Evolutionary conservation across 1,140 invertebrate species (phyloP).

Genomic region (Propsilocerus akamusi): DNA sequence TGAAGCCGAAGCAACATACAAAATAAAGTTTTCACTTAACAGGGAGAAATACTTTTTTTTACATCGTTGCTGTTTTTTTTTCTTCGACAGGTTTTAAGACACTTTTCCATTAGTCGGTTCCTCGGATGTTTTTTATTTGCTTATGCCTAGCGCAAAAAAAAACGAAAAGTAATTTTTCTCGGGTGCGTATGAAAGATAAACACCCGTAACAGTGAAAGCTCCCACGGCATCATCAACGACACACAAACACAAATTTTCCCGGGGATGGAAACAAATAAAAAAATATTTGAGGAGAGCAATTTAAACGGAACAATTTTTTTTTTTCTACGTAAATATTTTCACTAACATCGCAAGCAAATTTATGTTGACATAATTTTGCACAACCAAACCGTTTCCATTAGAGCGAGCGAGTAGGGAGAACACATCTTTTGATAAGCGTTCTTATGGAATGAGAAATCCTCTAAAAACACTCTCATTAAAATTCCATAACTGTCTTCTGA

Average conservation of each 20-base stretch:
- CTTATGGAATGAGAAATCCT: neutral
- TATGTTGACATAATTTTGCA: constrained; percentile 4
- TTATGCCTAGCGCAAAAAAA: neutral
- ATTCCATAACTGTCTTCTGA: neutral
- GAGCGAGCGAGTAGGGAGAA: neutral
- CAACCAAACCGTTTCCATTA: neutral
- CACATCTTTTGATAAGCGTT: neutral
- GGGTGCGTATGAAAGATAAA: neutral
- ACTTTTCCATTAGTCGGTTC: neutral
- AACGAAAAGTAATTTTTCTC: neutral
- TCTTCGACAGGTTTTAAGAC: neutral
- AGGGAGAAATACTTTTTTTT: neutral
- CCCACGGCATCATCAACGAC: too few relatives aligned
- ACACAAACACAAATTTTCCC: too few relatives aligned
- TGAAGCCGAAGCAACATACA: neutral
- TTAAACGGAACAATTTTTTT: constrained; percentile 2
- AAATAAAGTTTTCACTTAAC: too few relatives aligned
- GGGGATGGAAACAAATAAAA: neutral
- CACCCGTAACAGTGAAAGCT: too few relatives aligned
- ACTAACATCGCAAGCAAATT: neutral
- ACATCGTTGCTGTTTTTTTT: neutral
- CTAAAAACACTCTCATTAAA: constrained; percentile 2
- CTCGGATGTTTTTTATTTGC: neutral
- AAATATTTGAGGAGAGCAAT: neutral
- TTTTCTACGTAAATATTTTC: neutral